phyloP scores from a whole-genome alignment of 2,113 vertebrate genomes.

The Tetraodon nigroviridis region DNA sequence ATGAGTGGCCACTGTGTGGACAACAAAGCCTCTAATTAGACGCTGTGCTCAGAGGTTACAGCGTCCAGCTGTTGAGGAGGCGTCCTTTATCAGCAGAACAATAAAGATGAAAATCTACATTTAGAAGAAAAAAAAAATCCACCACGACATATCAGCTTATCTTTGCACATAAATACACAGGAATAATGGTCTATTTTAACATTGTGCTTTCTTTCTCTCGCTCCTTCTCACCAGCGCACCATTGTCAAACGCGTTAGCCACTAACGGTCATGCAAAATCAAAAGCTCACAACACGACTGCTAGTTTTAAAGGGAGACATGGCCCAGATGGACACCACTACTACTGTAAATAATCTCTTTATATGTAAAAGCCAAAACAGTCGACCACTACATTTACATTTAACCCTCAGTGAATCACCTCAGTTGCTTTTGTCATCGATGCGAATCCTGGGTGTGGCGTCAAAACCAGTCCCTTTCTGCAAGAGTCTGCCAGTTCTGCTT shows the following conservation, averaged over 20 bases:
- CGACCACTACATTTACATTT: background rate
- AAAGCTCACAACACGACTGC: constrained; percentile 51
- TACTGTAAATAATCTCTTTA: constrained; percentile 2
- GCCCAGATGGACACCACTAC: constrained; percentile 39
- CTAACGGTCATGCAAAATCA: constrained; percentile 64
- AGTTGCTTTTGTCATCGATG: background rate
- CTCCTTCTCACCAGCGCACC: constrained; percentile 38
- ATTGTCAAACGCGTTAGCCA: constrained; percentile 52
- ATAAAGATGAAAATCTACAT: constrained; percentile 61
- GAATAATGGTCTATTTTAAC: constrained; percentile 62
- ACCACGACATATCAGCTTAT: constrained; percentile 77
- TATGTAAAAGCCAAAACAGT: background rate
- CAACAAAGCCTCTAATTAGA: constrained; percentile 41
- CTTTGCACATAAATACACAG: constrained; percentile 75
- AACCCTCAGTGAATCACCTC: background rate
- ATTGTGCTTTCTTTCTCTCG: constrained; percentile 67
- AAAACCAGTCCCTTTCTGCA: constrained; percentile 49
- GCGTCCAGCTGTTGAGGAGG: constrained; percentile 41
- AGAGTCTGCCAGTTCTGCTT: constrained; percentile 26
- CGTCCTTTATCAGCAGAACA: constrained; percentile 60
- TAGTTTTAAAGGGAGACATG: constrained; percentile 44
- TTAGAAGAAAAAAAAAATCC: constrained; percentile 61
- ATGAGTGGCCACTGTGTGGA: constrained; percentile 41
- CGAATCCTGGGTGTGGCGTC: constrained; percentile 21
- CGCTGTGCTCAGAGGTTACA: constrained; percentile 27